Conservation (phyloP, 2,797 vertebrate species). For the Oceanodroma leucorhoa region DNA sequence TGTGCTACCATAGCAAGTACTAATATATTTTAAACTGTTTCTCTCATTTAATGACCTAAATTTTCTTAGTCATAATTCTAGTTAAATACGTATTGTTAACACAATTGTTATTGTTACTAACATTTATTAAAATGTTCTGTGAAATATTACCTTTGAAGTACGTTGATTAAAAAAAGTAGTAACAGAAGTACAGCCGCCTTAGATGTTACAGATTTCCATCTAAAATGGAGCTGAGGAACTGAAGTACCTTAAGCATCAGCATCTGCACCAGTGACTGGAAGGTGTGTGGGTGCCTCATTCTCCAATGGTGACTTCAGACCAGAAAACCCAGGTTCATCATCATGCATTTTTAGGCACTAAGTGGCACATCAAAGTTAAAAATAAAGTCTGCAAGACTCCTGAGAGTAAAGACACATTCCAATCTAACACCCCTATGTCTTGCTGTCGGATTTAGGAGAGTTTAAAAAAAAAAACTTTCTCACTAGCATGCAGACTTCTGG, state of each 20-base stretch:
- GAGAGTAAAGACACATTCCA: neutral
- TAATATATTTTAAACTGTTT: neutral
- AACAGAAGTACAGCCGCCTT: neutral
- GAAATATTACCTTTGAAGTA: neutral
- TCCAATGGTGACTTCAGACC: fast-evolving
- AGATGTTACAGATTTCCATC: neutral
- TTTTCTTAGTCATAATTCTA: neutral
- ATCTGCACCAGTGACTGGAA: neutral
- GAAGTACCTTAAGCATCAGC: neutral
- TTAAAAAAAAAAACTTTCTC: neutral
- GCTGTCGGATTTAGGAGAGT: neutral
- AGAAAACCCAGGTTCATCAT: neutral
- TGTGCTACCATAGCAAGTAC: neutral
- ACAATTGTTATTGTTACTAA: neutral
- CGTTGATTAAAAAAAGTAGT: neutral
- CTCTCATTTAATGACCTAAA: neutral
- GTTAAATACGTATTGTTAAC: neutral
- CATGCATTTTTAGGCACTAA: neutral
- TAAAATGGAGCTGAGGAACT: neutral
- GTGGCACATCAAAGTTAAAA: neutral
- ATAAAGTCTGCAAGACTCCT: neutral
- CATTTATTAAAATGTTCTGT: neutral
- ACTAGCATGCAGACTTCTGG: neutral
- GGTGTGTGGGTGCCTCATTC: neutral
- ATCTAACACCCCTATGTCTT: neutral